Base-by-base conservation (phyloP, 2,888 invertebrate species). In the Magallana nippona region DNA sequence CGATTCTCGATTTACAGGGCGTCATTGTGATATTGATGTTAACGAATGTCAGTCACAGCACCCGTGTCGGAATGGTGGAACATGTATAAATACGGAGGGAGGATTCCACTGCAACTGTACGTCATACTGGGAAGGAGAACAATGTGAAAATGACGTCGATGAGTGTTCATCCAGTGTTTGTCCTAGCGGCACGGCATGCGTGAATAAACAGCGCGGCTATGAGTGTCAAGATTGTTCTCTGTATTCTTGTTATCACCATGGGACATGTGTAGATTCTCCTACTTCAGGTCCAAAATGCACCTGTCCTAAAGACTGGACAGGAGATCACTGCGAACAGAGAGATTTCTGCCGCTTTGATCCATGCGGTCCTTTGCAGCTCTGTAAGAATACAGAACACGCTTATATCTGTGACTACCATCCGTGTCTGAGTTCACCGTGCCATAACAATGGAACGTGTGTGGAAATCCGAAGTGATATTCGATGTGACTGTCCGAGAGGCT, bases 221-320 rank as follows among this genome's bases (percentile, higher is more conserved):
- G 27, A 62, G 19, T 84, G 84, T 57, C 62, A 84, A n/a, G 63
- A 84, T 22, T 84, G 84, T 60, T 44, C 79, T 19, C 55, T 32
- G 2, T n/a, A 32, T 8, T 82, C 84, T 11, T 84, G 84, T 55
- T 58, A 63, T 55, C 57, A 80, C 56, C 56, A 80, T n/a, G 84
- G 82, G 3, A 55, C 32, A n/a, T 84, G 84, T 80, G 44, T 27
- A 11, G 82, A 84, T 62, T 55, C 80, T 0, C 56, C 55, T 3
- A 22, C 27, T 10, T 57, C 62, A 2, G 81, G 78, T 27, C 78
- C 78, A 3, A 77, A 58, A 11, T 84, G 84, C 62, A n/a, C 44
- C 8, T 84, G 84, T 84, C 27, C 60, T 1, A 10, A 56, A n/a
- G 78, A 77, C 10, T 84, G 84, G 84, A 60, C 78, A 0, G 84